Conservation (phyloP, 1,140 invertebrate genomes). For the Drosophila biarmipes region DNA sequence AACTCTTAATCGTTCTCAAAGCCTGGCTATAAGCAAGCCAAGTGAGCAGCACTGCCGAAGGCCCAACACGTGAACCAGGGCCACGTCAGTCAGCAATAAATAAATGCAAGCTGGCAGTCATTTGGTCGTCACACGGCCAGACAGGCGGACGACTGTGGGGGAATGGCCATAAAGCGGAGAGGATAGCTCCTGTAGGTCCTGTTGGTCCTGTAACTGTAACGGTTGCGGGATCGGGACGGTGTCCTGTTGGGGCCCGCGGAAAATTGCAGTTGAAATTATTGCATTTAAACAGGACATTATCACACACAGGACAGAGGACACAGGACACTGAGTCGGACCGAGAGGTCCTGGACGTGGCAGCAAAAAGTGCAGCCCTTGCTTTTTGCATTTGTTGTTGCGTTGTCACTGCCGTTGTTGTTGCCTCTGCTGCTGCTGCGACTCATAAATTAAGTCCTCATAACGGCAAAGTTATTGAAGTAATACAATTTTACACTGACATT, state of each 20-base stretch:
- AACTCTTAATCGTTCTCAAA: too few species aligned
- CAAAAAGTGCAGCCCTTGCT: slow-evolving; percentile 77
- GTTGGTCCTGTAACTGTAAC: slow-evolving; percentile 11
- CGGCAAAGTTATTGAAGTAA: slow-evolving; percentile 81
- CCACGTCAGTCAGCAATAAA: slow-evolving; percentile 81
- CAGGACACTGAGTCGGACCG: slow-evolving; percentile 30
- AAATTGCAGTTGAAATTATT: slow-evolving; percentile 82
- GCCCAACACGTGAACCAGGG: slow-evolving; percentile 37
- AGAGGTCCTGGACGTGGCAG: slow-evolving; percentile 44
- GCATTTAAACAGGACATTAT: slow-evolving; percentile 83
- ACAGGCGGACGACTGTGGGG: slow-evolving; percentile 42
- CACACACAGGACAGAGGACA: slow-evolving; percentile 40
- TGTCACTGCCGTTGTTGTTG: slow-evolving; percentile 35
- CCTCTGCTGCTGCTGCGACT: slow-evolving; percentile 60
- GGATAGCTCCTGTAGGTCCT: slow-evolving; percentile 31
- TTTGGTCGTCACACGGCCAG: slow-evolving; percentile 74
- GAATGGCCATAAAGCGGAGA: slow-evolving; percentile 21
- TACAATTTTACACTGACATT: slow-evolving; percentile 81
- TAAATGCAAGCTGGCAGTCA: slow-evolving; percentile 82
- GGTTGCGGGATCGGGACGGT: slow-evolving; percentile 10
- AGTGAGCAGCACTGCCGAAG: slow-evolving; percentile 6
- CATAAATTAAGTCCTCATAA: slow-evolving; percentile 83
- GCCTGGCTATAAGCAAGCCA: neutral
- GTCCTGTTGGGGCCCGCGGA: slow-evolving; percentile 41
- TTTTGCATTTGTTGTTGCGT: slow-evolving; percentile 69